Evolutionary conservation across 2,113 vertebrate species (phyloP).

Genomic region (cat (Felis catus)): DNA sequence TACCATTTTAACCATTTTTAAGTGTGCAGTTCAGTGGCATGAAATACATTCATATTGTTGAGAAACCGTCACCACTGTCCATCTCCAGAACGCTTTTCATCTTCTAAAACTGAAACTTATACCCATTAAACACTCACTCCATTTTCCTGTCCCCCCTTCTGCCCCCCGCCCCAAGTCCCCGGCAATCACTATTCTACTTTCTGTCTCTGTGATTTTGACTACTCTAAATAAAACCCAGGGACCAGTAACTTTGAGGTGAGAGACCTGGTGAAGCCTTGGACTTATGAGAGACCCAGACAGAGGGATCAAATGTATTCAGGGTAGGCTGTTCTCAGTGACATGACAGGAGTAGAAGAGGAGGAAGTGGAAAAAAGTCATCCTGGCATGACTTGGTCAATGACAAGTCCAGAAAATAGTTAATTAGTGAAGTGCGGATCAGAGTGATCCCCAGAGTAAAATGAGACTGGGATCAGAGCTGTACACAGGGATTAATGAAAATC

Average conservation of each 20-base stretch:
- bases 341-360: not conserved
- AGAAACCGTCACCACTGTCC: not conserved
- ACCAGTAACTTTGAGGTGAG: not conserved
- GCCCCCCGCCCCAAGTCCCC: not conserved
- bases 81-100: not conserved
- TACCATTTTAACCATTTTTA: not conserved
- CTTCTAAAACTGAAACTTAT: not conserved
- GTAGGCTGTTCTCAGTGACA: not conserved
- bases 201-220: not conserved
- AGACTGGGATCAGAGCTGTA: not conserved
- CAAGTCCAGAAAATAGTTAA: not conserved
- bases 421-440: not conserved
- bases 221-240: not conserved
- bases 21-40: not conserved
- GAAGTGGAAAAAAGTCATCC: not conserved
- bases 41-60: not conserved
- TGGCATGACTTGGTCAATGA: not conserved
- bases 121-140: not conserved
- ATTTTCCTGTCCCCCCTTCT: too few species aligned
- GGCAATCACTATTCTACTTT: not conserved
- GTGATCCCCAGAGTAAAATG: conserved; percentile 1
- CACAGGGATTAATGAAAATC: conserved; percentile 32
- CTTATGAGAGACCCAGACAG: not conserved
- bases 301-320: not conserved
- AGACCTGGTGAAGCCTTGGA: not conserved